Evolutionary conservation across 35 echinoderm and acorn worm genomes (phyloP).

Genomic region (Apostichopus japonicus): DNA sequence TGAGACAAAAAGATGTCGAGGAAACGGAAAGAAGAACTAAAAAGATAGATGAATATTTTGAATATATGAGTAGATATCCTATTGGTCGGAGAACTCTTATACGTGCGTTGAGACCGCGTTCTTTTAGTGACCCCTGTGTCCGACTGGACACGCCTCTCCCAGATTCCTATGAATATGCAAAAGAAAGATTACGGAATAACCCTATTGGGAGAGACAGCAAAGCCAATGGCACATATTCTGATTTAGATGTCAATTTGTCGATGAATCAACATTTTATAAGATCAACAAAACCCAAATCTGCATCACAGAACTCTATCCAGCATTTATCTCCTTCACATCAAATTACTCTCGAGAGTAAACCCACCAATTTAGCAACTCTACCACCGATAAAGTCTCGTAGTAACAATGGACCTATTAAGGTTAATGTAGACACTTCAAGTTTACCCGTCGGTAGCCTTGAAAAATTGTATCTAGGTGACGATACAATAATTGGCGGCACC

Average conservation of each 20-base stretch:
- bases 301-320: background rate
- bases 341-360: background rate
- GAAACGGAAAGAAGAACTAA: constrained; percentile 40
- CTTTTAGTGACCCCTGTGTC: constrained; percentile 46
- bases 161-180: constrained; percentile 53
- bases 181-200: constrained; percentile 29
- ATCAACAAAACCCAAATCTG: background rate
- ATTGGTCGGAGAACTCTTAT: constrained; percentile 39
- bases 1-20: constrained; percentile 45
- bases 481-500: constrained; percentile 40
- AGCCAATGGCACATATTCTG: background rate
- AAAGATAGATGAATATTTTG: constrained; percentile 58
- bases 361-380: constrained; percentile 27
- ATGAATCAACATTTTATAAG: background rate
- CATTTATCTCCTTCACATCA: constrained; percentile 7
- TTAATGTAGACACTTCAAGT: constrained; percentile 18
- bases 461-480: constrained; percentile 49
- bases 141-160: constrained; percentile 10
- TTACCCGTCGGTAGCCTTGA: constrained; percentile 34
- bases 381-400: constrained; percentile 21
- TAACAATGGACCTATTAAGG: constrained; percentile 46
- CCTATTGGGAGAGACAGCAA: background rate
- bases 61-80: constrained; percentile 44
- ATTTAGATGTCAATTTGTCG: constrained; percentile 12
- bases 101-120: constrained; percentile 28